Evolutionary conservation across 2,888 invertebrate genomes (phyloP).

Genomic region (Meiosimyza platycephala): DNA sequence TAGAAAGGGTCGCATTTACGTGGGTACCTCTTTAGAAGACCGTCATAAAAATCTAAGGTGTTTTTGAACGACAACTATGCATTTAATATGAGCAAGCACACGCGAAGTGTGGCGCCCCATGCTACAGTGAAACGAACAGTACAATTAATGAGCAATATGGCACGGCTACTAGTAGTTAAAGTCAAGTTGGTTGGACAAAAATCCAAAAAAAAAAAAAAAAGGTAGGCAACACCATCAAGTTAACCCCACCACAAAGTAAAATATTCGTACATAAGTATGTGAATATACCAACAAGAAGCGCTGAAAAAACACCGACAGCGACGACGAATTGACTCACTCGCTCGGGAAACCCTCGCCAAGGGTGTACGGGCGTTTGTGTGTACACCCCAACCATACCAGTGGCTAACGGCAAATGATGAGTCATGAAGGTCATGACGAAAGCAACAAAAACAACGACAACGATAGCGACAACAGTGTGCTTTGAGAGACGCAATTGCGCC

Average conservation of each 20-base stretch:
- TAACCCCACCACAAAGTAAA: constrained; percentile 9
- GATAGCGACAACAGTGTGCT: not conserved
- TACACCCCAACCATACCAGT: constrained; percentile 38
- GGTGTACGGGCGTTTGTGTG: constrained; percentile 42
- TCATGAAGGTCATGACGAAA: constrained; percentile 68
- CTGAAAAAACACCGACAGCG: constrained; percentile 13
- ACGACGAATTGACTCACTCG: constrained; percentile 36
- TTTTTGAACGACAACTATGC: constrained; percentile 1
- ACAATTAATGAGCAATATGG: not conserved
- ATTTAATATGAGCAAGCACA: not conserved
- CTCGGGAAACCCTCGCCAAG: constrained; percentile 53
- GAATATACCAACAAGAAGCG: constrained; percentile 13
- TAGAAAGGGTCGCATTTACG: not conserved
- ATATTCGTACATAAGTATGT: no score
- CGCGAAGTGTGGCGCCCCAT: not conserved
- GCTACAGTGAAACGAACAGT: constrained; percentile 9
- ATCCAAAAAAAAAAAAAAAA: not conserved
- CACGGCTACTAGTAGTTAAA: not conserved
- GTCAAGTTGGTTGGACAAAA: not conserved
- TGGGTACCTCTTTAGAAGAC: not conserved
- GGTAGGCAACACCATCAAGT: constrained; percentile 7
- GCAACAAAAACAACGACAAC: constrained; percentile 41
- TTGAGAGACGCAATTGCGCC: constrained; percentile 27
- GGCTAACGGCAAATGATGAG: constrained; percentile 61
- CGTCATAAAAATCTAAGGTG: constrained; percentile 16